Evolutionary conservation across 2,113 vertebrate species (phyloP).

Genomic region (Cyanoliseus patagonus): DNA sequence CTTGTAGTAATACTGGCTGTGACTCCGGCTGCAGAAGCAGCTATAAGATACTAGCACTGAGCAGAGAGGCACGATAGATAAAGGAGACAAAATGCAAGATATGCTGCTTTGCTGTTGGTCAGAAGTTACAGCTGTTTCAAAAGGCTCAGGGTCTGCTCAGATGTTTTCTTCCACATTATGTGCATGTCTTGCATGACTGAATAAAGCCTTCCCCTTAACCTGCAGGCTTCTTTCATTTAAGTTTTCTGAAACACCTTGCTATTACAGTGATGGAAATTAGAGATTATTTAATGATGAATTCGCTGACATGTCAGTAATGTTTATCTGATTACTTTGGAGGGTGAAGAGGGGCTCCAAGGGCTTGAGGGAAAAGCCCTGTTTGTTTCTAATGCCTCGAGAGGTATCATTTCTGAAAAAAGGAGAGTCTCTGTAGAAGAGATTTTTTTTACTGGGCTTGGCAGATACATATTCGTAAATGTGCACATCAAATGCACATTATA

Average conservation of each 20-base stretch:
- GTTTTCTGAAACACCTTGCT: conserved; percentile 26
- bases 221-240: conserved; percentile 19
- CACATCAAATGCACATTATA: conserved; percentile 60
- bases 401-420: conserved; percentile 7
- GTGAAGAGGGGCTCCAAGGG: neutral
- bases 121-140: neutral
- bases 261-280: conserved; percentile 19
- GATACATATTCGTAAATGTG: conserved; percentile 32
- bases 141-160: neutral
- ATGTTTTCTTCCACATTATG: conserved; percentile 31
- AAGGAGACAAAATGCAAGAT: conserved; percentile 29
- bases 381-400: conserved; percentile 49
- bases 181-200: neutral
- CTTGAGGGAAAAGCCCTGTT: conserved; percentile 37
- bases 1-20: neutral
- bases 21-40: neutral
- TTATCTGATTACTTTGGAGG: conserved; percentile 42
- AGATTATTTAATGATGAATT: conserved; percentile 59
- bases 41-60: neutral
- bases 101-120: conserved; percentile 18
- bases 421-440: neutral
- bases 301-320: conserved; percentile 43
- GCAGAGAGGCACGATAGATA: neutral
- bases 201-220: conserved; percentile 24
- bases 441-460: conserved; percentile 48